Base-by-base conservation (phyloP, 1,140 invertebrate genomes). In the Lithobius niger region DNA sequence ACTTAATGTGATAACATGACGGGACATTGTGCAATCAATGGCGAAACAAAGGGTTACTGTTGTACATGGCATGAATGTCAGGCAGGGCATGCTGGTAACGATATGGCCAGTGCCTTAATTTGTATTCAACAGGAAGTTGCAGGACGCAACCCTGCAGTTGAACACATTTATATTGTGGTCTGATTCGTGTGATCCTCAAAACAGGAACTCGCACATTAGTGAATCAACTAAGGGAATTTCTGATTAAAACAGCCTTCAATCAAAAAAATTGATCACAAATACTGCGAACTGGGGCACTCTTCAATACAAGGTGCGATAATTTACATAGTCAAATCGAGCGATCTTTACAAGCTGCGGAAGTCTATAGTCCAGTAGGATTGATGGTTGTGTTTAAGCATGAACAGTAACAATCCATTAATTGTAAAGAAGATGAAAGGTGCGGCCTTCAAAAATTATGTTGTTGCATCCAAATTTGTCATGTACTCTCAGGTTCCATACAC, bases 271-370 rank as follows among this genome's bases (percentile, higher is more conserved):
- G 6, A 45, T 13, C 16, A 13, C 19, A 45, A 45, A 19, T 45
- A 45, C 43, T 45, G 43, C 19, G 43, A 45, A 45, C 43, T 21
- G 18, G 43, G 43, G 18, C 43, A 45, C 43, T 10, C 43, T 45
- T 45, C 43, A 6, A 19, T 19, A 6, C 43, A 45, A 19, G 43
- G 31, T 36, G 31, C 31, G n/a, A 36, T 36, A 36, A 36, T 36
- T 36, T 36, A 36, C 31, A 36, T n/a, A 36, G n/a, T n/a, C n/a
- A n/a, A n/a, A 36, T 36, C 31, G 31, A 36, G 31, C 31, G 31
- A 36, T 36, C n/a, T 36, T 36, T 36, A 36, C 31, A 36, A 36
- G 6, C 31, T 36, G n/a, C 31, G 6, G 31, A 36, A 36, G 31
- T 36, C 31, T 10, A 36, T 6, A 10, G 31, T 36, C 31, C 31